These are phyloP conservation scores for Herpetotheres cachinnans DNA, from an alignment of 2,113 vertebrate species.

Conservation along the genomic window DNA sequence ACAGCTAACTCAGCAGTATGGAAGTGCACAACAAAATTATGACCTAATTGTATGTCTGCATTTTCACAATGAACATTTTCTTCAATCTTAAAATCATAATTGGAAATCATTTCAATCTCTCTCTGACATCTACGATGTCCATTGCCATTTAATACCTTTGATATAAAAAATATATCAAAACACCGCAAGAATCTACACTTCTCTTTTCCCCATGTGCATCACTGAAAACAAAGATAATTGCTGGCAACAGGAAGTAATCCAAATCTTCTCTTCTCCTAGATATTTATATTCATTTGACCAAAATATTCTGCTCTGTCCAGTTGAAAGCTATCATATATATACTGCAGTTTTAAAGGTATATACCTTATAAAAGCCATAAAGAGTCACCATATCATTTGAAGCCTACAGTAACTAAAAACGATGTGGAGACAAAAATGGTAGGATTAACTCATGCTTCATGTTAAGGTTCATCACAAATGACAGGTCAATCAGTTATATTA, in stretches of 20 bases:
- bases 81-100: background rate
- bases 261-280: background rate
- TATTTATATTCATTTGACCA: background rate
- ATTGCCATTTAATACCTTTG: background rate
- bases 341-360: background rate
- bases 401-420: constrained; percentile 53
- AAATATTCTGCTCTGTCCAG: background rate
- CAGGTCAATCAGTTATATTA: constrained; percentile 75
- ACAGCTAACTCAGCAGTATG: background rate
- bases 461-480: constrained; percentile 72
- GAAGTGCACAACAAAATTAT: background rate
- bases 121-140: background rate
- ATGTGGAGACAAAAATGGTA: background rate
- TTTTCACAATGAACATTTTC: background rate
- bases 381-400: background rate
- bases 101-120: background rate
- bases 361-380: background rate
- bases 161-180: background rate
- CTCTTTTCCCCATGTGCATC: background rate
- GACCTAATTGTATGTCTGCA: background rate
- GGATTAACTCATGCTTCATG: constrained; percentile 62
- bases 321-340: background rate
- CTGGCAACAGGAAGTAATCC: background rate
- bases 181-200: background rate
- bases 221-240: background rate